Evolutionary conservation across 2,888 invertebrate species (phyloP).

Genomic region (Napeogenes inachia): DNA sequence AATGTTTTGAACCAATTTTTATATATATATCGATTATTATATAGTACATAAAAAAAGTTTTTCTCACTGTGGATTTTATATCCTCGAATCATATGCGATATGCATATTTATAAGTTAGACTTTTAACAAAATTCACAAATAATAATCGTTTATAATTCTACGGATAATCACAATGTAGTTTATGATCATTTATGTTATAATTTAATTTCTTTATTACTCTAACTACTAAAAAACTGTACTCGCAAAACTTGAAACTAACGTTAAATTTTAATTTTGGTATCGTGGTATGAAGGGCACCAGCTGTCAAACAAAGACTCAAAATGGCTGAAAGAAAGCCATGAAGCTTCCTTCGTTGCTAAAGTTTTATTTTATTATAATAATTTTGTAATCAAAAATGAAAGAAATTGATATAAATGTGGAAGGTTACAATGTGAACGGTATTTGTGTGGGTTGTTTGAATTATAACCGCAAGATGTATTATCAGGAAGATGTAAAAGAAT

Average conservation of each 20-base stretch:
- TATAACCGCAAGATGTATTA: constrained; percentile 66
- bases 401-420: constrained; percentile 72
- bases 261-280: constrained; percentile 4
- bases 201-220: too few relatives aligned
- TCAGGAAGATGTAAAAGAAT: constrained; percentile 48
- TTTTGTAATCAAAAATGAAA: constrained; percentile 43
- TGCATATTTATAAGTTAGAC: too few relatives aligned
- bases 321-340: constrained; percentile 68
- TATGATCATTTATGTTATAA: too few relatives aligned
- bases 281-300: constrained; percentile 13
- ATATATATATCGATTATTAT: too few relatives aligned
- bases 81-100: too few relatives aligned
- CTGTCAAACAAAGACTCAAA: constrained; percentile 39
- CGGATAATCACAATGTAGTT: neutral
- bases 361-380: constrained; percentile 36
- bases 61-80: too few relatives aligned
- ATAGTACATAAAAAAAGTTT: too few relatives aligned
- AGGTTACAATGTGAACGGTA: constrained; percentile 70
- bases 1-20: too few relatives aligned
- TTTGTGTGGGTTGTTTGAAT: constrained; percentile 69
- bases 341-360: constrained; percentile 56
- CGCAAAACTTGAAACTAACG: neutral
- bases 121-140: too few relatives aligned
- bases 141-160: neutral
- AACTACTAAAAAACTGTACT: neutral